Evolutionary conservation across 1,140 invertebrate genomes (phyloP).

Genomic region (Trichoplusia ni): DNA sequence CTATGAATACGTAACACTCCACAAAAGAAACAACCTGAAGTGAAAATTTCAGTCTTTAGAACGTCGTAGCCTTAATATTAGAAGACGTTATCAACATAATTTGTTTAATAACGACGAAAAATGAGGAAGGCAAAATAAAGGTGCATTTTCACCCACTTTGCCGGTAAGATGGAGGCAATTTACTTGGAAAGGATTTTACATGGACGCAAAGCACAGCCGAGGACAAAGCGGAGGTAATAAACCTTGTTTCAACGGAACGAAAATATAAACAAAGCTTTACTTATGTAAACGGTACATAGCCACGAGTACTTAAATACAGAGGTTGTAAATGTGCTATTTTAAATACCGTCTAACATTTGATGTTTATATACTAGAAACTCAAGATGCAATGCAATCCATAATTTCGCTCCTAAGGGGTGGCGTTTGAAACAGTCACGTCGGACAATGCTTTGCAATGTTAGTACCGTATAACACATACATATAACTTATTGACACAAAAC

Average conservation of each 20-base stretch:
- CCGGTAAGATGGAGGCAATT: constrained; percentile 52
- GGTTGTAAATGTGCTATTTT: constrained; percentile 5
- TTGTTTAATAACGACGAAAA: constrained; percentile 29
- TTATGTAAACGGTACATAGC: constrained; percentile 36
- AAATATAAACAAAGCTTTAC: constrained; percentile 49
- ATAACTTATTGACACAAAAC: too few relatives aligned
- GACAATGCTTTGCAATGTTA: too few relatives aligned
- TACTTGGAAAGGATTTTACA: constrained; percentile 59
- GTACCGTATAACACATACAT: too few relatives aligned
- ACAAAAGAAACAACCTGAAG: not conserved
- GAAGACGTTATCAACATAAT: constrained; percentile 25
- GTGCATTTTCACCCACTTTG: constrained; percentile 48
- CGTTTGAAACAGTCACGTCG: too few relatives aligned
- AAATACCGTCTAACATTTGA: too few relatives aligned
- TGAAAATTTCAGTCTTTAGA: constrained; percentile 24
- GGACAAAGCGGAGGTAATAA: constrained; percentile 60
- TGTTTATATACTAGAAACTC: too few relatives aligned
- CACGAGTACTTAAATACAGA: constrained; percentile 3
- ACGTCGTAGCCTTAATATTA: constrained; percentile 2
- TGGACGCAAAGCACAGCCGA: constrained; percentile 46
- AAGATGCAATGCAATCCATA: too few relatives aligned
- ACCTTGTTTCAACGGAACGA: constrained; percentile 55
- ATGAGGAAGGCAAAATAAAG: constrained; percentile 38
- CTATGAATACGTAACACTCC: not conserved
- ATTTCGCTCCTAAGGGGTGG: too few relatives aligned